These are phyloP conservation scores for Sinopyrophorus schimmeli DNA, from an alignment of 2,888 invertebrate species.

Conservation along the genomic window DNA sequence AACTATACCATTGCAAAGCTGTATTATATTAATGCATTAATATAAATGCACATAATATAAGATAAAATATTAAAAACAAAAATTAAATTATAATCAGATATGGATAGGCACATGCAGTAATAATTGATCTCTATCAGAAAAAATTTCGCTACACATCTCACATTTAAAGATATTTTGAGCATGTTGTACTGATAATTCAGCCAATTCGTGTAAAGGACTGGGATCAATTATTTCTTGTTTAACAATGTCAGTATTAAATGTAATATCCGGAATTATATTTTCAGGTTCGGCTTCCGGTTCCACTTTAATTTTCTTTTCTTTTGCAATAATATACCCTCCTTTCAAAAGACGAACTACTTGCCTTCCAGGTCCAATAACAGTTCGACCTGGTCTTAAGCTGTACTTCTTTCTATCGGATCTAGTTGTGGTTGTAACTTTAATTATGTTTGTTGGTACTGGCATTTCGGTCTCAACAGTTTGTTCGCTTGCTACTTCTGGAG, in stretches of 20 bases:
- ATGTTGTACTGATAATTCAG: constrained; percentile 58
- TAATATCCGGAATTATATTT: constrained; percentile 47
- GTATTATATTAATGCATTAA: not conserved
- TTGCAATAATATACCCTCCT: constrained; percentile 54
- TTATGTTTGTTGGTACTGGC: constrained; percentile 42
- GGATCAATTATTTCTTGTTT: constrained; percentile 49
- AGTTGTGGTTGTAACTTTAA: constrained; percentile 35
- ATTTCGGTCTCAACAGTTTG: constrained; percentile 44
- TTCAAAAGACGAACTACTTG: constrained; percentile 53
- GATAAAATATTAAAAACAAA: not conserved
- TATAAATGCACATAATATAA: not conserved
- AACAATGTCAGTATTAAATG: constrained; percentile 6
- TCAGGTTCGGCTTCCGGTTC: constrained; percentile 43
- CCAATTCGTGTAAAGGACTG: constrained; percentile 57
- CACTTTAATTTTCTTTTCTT: constrained; percentile 42
- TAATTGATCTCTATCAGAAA: constrained; percentile 72
- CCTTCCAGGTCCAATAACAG: constrained; percentile 52
- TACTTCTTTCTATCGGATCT: constrained; percentile 24
- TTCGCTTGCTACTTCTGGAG: constrained; percentile 47
- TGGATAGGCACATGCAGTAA: constrained; percentile 81
- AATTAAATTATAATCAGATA: constrained; percentile 63
- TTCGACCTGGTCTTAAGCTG: constrained; percentile 47
- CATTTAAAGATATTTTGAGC: constrained; percentile 66
- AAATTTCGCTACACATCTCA: constrained; percentile 80
- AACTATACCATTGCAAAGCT: constrained; percentile 2